A percentile compares a stretch with the other conserved stretches of the same genome.
phyloP scores from a whole-genome alignment of 2,797 vertebrate genomes.

The Anguilla pacifica region DNA sequence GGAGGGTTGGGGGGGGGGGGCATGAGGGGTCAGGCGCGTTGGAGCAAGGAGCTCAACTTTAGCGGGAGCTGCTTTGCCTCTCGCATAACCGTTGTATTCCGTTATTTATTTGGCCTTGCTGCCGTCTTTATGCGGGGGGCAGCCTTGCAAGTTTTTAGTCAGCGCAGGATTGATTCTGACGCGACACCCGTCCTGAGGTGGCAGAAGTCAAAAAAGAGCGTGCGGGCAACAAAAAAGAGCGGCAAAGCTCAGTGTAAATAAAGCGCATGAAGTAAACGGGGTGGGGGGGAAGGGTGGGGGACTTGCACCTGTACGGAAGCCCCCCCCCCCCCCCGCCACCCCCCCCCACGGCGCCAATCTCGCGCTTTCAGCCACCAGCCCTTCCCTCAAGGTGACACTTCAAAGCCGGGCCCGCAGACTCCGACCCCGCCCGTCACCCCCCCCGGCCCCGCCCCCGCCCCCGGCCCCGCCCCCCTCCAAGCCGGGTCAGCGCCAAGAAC shows the following conservation, averaged over 20 bases:
- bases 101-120: background rate
- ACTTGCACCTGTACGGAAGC: background rate
- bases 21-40: constrained; percentile 60
- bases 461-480: constrained; percentile 47
- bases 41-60: constrained; percentile 30
- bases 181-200: background rate
- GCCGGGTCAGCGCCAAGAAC: constrained; percentile 46
- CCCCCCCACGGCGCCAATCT: background rate
- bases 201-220: too few relatives aligned
- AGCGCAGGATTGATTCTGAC: background rate
- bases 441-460: constrained; percentile 62
- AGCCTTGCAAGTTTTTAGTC: background rate
- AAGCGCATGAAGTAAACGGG: background rate
- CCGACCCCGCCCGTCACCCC: constrained; percentile 50
- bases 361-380: constrained; percentile 7
- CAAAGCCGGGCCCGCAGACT: constrained; percentile 61
- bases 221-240: too few relatives aligned
- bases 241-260: background rate
- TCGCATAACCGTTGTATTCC: background rate
- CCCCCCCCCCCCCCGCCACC: background rate
- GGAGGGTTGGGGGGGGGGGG: constrained; percentile 37
- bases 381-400: constrained; percentile 67
- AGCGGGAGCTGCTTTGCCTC: background rate
- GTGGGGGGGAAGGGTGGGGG: background rate
- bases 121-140: background rate